Evolutionary conservation across 2,888 invertebrate genomes (phyloP).

Genomic region (Tenthredo scrophulariae): DNA sequence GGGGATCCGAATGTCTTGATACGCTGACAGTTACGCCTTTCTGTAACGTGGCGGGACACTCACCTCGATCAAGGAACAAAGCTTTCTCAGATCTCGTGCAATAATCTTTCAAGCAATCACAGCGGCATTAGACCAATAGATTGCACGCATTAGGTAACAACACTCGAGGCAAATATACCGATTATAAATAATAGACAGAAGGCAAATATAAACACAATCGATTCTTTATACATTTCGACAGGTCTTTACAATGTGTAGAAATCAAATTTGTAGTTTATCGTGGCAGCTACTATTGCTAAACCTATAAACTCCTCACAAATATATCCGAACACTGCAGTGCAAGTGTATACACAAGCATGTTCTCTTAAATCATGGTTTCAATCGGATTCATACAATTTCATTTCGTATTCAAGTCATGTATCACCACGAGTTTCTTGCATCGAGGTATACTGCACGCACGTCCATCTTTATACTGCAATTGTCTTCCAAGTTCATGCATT

Average conservation of each 20-base stretch:
- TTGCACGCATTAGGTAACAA: background rate
- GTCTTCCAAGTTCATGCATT: background rate
- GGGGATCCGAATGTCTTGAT: background rate
- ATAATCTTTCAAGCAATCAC: background rate
- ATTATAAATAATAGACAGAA: slow-evolving; percentile 21
- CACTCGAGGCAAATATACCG: background rate
- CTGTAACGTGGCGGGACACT: background rate
- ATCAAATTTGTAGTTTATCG: background rate
- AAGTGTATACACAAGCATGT: background rate
- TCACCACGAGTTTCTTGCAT: background rate
- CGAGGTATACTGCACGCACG: too few relatives aligned
- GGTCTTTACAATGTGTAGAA: background rate
- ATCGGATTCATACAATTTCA: background rate
- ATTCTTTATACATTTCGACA: background rate
- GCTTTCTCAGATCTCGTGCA: background rate
- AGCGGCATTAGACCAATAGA: background rate
- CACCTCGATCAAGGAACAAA: background rate
- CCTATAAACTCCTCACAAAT: background rate
- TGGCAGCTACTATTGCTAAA: background rate
- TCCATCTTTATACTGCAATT: background rate
- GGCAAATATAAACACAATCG: slow-evolving; percentile 1
- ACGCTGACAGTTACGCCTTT: background rate
- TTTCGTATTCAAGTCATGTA: background rate
- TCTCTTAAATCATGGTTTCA: background rate
- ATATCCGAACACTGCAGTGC: background rate